Percentiles rank a stretch among this genome's conserved stretches.
phyloP scores from a whole-genome alignment of 1,140 invertebrate genomes.

The Spodoptera frugiperda region DNA sequence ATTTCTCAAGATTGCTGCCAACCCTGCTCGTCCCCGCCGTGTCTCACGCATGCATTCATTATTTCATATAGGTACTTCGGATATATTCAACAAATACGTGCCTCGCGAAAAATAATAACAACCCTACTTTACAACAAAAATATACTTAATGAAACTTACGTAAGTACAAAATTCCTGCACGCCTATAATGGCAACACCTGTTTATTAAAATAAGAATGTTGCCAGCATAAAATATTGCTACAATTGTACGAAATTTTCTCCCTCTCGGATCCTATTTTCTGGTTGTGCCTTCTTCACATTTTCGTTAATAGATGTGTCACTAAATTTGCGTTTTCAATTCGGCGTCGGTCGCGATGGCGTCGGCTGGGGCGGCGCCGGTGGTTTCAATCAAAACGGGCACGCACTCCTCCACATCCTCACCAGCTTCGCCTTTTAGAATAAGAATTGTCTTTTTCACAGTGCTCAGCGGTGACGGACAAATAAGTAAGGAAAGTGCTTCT shows the following conservation, averaged over 20 bases:
- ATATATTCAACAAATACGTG: constrained; percentile 4
- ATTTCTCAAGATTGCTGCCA: constrained; percentile 66
- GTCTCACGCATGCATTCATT: constrained; percentile 56
- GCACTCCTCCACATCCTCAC: constrained; percentile 83
- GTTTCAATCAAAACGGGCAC: constrained; percentile 85
- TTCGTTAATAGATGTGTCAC: constrained; percentile 84
- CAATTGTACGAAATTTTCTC: constrained; percentile 53
- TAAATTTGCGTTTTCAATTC: constrained; percentile 85
- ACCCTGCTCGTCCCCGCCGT: constrained; percentile 33
- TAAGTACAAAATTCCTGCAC: constrained; percentile 32
- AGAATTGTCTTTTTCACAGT: constrained; percentile 85
- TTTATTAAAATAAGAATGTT: constrained; percentile 47
- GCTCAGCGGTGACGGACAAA: constrained; percentile 62
- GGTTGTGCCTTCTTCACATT: constrained; percentile 74
- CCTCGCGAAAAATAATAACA: neutral
- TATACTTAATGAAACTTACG: constrained; percentile 41
- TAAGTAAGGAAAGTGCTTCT: constrained; percentile 67
- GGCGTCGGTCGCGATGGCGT: constrained; percentile 67
- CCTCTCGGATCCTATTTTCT: constrained; percentile 71
- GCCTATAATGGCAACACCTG: constrained; percentile 42
- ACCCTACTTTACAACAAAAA: constrained; percentile 19
- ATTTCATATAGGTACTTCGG: constrained; percentile 3
- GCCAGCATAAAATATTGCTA: constrained; percentile 40
- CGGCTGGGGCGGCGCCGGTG: constrained; percentile 61
- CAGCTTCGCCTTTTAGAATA: constrained; percentile 83